A percentile compares a stretch with the other conserved stretches of the same genome.
These are phyloP conservation scores for Daphoenositta chrysoptera DNA, from an alignment of 2,113 vertebrate genomes.

Conservation along the genomic window DNA sequence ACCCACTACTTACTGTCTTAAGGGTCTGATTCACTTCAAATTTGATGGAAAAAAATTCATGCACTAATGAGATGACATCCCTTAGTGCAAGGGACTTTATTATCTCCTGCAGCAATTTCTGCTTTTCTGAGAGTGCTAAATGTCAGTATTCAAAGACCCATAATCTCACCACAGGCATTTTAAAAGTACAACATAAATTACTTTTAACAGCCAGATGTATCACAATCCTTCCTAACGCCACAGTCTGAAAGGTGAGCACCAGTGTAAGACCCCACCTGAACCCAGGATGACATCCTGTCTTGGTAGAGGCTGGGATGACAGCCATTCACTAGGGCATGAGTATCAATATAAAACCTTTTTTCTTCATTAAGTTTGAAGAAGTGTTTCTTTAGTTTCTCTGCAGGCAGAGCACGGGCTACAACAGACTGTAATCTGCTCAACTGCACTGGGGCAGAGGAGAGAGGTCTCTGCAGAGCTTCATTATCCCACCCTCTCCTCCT, in stretches of 20 bases:
- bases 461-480: not conserved
- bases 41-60: not conserved
- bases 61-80: not conserved
- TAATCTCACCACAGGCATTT: not conserved
- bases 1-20: not conserved
- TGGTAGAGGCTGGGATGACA: not conserved
- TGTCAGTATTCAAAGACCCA: not conserved
- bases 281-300: not conserved
- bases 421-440: not conserved
- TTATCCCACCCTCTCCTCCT: not conserved
- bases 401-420: not conserved
- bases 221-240: fast-evolving
- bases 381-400: not conserved
- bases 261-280: not conserved
- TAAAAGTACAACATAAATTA: not conserved
- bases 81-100: not conserved
- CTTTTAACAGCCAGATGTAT: not conserved
- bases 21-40: constrained; percentile 30
- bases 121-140: not conserved
- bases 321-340: not conserved
- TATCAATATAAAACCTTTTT: not conserved
- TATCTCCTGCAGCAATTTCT: not conserved
- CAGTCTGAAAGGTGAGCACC: not conserved
- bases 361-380: not conserved
- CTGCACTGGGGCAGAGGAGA: not conserved